These are phyloP conservation scores for Criorhina ranunculi DNA, from an alignment of 2,888 invertebrate species.

Conservation along the genomic window DNA sequence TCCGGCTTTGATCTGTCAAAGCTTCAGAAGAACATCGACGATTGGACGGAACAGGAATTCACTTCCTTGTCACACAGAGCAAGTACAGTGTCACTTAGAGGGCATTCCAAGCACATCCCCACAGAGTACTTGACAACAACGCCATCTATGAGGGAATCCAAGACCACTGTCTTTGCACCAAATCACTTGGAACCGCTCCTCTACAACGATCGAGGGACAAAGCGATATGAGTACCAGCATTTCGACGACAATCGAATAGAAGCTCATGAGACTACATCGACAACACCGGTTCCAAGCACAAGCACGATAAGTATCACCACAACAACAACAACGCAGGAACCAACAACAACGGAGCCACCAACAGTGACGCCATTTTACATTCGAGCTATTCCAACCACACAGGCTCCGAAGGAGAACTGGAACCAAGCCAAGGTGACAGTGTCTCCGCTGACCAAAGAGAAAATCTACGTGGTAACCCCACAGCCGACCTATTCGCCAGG, in stretches of 20 bases:
- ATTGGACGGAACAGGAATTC: slow-evolving; percentile 92
- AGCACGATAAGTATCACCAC: slow-evolving; percentile 16
- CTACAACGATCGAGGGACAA: slow-evolving; percentile 77
- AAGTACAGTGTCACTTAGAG: slow-evolving; percentile 86
- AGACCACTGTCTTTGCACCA: slow-evolving; percentile 80
- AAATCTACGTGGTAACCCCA: slow-evolving; percentile 93
- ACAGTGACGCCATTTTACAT: slow-evolving; percentile 80
- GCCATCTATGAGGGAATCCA: slow-evolving; percentile 83
- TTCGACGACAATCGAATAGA: slow-evolving; percentile 81
- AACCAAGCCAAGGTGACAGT: slow-evolving; percentile 89
- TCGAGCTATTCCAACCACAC: slow-evolving; percentile 72
- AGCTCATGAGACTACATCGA: slow-evolving; percentile 61
- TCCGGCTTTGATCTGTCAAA: slow-evolving; percentile 88
- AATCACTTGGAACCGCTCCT: slow-evolving; percentile 81
- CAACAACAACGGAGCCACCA: slow-evolving; percentile 82
- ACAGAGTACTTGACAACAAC: slow-evolving; percentile 90
- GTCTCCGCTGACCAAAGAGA: slow-evolving; percentile 91
- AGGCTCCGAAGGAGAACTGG: slow-evolving; percentile 85
- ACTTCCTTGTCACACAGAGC: slow-evolving; percentile 86
- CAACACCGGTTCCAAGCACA: slow-evolving; percentile 70
- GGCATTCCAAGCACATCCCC: slow-evolving; percentile 91
- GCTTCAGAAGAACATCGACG: slow-evolving; percentile 92
- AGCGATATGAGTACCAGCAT: slow-evolving; percentile 79
- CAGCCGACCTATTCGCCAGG: slow-evolving; percentile 85
- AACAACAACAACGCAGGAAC: slow-evolving; percentile 79